Evolutionary conservation across 2,113 vertebrate species (phyloP).

Genomic region (Hydropotes inermis): DNA sequence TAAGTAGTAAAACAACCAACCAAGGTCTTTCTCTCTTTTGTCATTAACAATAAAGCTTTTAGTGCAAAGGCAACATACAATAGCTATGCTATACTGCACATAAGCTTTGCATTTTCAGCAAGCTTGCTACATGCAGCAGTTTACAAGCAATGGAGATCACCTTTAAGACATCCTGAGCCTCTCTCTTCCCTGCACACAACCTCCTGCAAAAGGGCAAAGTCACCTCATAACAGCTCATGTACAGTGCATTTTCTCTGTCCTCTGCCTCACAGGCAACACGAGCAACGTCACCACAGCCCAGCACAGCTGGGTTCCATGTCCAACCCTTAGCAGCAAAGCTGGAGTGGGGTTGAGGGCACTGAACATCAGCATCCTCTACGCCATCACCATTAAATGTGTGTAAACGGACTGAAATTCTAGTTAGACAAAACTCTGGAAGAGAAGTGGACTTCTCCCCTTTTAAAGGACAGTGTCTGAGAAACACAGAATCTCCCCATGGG

Average conservation of each 20-base stretch:
- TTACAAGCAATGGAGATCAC: not conserved
- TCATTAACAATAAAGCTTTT: slow-evolving; percentile 23
- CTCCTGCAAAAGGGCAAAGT: not conserved
- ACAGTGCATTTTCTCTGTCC: not conserved
- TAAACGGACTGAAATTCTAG: slow-evolving; percentile 6
- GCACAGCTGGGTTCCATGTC: not conserved
- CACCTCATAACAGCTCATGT: not conserved
- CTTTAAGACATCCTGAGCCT: not conserved
- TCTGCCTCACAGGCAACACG: not conserved
- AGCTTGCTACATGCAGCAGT: not conserved
- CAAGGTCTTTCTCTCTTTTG: slow-evolving; percentile 15
- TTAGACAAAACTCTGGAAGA: not conserved
- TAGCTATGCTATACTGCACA: not conserved
- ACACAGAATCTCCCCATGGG: not conserved
- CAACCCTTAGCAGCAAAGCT: not conserved
- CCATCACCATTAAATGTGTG: not conserved
- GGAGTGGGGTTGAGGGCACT: not conserved
- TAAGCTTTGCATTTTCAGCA: not conserved
- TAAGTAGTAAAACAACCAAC: not conserved
- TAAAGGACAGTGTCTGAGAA: not conserved
- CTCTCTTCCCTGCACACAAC: not conserved
- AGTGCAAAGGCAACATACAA: slow-evolving; percentile 1
- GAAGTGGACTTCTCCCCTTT: not conserved
- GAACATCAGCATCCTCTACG: not conserved
- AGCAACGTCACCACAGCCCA: not conserved